Evolutionary conservation across 37 sponge, comb jelly and placozoan species (phyloP), one percentile per base, ranked within the genome.

Genomic region (Sycon ciliatum): DNA sequence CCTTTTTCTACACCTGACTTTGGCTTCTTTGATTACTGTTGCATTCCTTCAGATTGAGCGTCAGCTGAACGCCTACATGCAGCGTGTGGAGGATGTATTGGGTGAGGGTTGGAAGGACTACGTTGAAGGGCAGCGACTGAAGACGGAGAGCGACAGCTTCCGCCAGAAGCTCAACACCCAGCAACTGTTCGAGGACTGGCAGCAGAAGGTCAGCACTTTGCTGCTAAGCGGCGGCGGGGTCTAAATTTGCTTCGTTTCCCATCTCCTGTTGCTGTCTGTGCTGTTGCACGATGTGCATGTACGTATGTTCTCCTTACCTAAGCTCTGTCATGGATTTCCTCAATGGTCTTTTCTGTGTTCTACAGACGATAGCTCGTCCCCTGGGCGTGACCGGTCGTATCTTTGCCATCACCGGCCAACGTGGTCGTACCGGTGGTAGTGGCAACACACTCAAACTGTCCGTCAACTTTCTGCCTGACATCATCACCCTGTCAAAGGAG

Each of bases 391-490:
- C 81, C 39, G 95, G 95, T 0, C 76, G 71, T 38, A 86, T 93
- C 56, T 93, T 89, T 72, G 56, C 57, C 57, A 84, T 93, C 46
- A 76, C 52, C 13, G 78, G 65, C 13, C 82, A 80, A 67, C 58
- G 86, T 18, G 78, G 83, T 34, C 73, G 87, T 22, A 29, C 76
- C 24, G 76, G 76, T 4, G 60, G 58, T 4, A 75, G 61, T 28
- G 86, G 82, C 26, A 83, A 83, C 22, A 52, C 84, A 29, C 82
- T 82, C 32, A 79, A 75, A 34, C 83, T 92, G 30, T 67, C 75
- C 62, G 98, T 96, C 29, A 96, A 92, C 86, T 91, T 92, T 69
- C 81, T 81, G 13, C 83, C 87, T 0, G 98, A 96, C 68, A 88
- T 85, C 36, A 92, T 96, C 55, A 85, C 89, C 24, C 84, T 96